Conservation (phyloP, 2,888 invertebrate species). For the Polylopha cassiicola region DNA sequence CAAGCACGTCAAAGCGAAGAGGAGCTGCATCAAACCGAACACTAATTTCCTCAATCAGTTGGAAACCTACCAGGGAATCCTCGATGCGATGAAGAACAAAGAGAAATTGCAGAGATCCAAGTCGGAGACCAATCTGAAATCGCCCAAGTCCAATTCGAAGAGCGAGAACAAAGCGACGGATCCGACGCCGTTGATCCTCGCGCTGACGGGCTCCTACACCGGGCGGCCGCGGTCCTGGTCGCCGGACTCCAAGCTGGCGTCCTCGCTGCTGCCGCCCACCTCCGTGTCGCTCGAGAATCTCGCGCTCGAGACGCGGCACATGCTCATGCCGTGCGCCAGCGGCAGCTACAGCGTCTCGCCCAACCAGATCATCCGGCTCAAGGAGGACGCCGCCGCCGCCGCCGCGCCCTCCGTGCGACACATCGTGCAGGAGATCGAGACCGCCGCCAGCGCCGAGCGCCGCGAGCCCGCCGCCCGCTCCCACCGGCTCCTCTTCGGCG, state of each 20-base stretch:
- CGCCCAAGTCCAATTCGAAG: constrained; percentile 78
- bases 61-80: constrained; percentile 96
- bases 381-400: constrained; percentile 79
- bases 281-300: constrained; percentile 84
- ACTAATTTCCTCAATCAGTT: constrained; percentile 95
- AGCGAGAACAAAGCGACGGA: constrained; percentile 77
- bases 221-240: constrained; percentile 85
- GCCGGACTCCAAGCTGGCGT: constrained; percentile 80
- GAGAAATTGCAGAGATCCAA: constrained; percentile 94
- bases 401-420: constrained; percentile 81
- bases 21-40: constrained; percentile 97
- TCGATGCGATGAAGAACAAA: constrained; percentile 97
- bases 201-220: constrained; percentile 61
- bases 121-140: constrained; percentile 93
- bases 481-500: constrained; percentile 48
- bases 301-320: constrained; percentile 82
- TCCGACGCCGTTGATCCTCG: constrained; percentile 79
- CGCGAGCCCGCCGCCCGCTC: constrained; percentile 44
- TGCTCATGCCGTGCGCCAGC: constrained; percentile 90
- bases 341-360: constrained; percentile 94
- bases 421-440: constrained; percentile 85
- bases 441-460: constrained; percentile 55
- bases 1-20: constrained; percentile 91
- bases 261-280: constrained; percentile 77
- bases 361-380: constrained; percentile 91